Base-by-base conservation (phyloP, 2,797 vertebrate genomes). In the Enteromius afrohamiltoni region DNA sequence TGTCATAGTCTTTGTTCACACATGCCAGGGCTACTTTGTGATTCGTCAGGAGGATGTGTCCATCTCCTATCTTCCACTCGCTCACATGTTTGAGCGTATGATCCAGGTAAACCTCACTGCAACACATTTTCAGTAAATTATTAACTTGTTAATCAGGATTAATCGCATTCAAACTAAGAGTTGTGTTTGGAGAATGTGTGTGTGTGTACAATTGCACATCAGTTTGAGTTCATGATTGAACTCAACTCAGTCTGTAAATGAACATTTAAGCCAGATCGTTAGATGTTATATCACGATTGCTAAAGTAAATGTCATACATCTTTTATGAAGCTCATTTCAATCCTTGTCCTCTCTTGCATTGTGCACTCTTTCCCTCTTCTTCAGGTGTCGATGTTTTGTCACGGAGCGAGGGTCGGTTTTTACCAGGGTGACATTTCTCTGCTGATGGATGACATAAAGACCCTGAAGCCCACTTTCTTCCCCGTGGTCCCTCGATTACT, bases 41-140 rank as follows among this genome's bases (percentile, higher is more conserved):
- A 94, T 95, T 88, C 91, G 86, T 13, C 92, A 94, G 49, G 93
- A 95, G 67, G 95, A 95, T 17, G 94, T 96, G 89, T 94, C 94
- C n/a, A 95, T 96, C 89, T 96, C 95, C 0, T 96, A 96, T 91
- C 91, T 96, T 88, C 95, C 95, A 1, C 94, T 96, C 42, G 95
- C 95, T 31, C 95, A 96, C 91, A 96, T 95, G 95, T 95, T 96
- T 77, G 95, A 96, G 90, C 92, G 94, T 87, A 95, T 96, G 95
- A 95, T 95, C 85, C 94, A 95, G 94, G 95, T 95, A 89, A 37
- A 75, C 45, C 21, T 10, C 7, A 10, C 21, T 40, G 13, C 10
- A 3, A 53, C 16, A 40, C 42, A 17, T 2, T 9, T 4, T n/a
- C 26, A 31, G 4, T 64, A 64, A 58, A 26, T 23, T 58, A 21